phyloP scores from a whole-genome alignment of 2,797 vertebrate genomes.

The Coccyzus lansbergi region DNA sequence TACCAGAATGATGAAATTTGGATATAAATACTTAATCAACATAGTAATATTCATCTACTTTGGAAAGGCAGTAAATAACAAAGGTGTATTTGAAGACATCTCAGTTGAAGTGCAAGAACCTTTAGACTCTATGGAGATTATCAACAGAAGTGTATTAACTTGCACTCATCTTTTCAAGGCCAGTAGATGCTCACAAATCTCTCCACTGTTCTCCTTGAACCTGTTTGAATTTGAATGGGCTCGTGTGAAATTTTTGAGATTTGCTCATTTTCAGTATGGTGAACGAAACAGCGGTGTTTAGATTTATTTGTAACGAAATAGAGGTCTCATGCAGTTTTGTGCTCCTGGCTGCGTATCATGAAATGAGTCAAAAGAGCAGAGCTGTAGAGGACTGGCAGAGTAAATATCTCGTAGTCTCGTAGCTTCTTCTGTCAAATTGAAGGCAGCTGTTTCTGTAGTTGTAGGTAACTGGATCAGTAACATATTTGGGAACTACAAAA shows the following conservation, averaged over 20 bases:
- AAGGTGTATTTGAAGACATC: neutral
- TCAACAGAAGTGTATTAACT: neutral
- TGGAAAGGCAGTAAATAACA: neutral
- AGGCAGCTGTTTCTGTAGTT: neutral
- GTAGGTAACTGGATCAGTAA: neutral
- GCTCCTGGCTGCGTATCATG: neutral
- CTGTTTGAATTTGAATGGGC: neutral
- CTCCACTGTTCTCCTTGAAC: neutral
- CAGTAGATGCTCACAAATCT: neutral
- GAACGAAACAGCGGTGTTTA: neutral
- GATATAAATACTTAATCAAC: neutral
- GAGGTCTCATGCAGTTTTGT: neutral
- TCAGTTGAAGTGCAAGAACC: neutral
- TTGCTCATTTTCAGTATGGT: neutral
- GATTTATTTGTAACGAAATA: neutral
- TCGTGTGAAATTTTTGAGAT: neutral
- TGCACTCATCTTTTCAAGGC: neutral
- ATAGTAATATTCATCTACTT: neutral
- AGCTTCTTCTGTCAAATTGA: neutral
- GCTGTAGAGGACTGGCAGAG: neutral
- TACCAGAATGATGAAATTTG: neutral
- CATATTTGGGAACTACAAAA: neutral
- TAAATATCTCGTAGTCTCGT: neutral
- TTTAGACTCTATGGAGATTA: neutral
- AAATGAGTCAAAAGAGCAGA: neutral